A percentile compares a stretch with the other conserved stretches of the same genome.
phyloP scores from a whole-genome alignment of 2,797 vertebrate genomes.

The Sebastes wilsoni region DNA sequence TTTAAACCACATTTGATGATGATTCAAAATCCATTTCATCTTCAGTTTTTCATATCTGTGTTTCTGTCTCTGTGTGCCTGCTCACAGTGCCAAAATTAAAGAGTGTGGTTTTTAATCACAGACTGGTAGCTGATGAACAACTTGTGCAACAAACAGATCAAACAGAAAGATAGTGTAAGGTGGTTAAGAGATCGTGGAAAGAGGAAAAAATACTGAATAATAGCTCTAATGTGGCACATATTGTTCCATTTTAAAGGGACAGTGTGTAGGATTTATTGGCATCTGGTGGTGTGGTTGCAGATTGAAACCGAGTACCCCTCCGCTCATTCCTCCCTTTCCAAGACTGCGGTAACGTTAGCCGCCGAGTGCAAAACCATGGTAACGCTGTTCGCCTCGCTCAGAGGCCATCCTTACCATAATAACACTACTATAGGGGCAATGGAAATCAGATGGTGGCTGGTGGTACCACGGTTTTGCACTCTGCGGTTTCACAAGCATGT shows the following conservation, averaged over 20 bases:
- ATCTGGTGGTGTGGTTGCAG: too few species aligned
- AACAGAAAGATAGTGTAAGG: neutral
- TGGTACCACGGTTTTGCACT: too few species aligned
- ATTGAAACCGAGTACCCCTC: too few species aligned
- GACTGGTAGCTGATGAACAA: constrained; percentile 6
- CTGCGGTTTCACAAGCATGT: too few species aligned
- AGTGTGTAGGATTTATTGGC: too few species aligned
- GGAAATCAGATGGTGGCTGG: too few species aligned
- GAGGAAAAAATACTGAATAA: neutral
- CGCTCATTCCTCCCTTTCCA: too few species aligned
- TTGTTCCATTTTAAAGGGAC: neutral
- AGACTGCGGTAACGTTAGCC: too few species aligned
- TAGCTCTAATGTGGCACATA: neutral
- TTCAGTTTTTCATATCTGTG: neutral
- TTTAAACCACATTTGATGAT: neutral
- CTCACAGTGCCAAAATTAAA: neutral
- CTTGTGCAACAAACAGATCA: neutral
- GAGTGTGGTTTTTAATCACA: constrained; percentile 8
- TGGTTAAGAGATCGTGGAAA: neutral
- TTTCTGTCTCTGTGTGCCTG: neutral
- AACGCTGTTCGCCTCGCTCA: too few species aligned
- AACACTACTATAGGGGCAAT: too few species aligned
- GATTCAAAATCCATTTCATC: neutral
- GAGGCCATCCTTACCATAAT: too few species aligned
- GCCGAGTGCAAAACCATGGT: too few species aligned